A percentile compares a stretch with the other conserved stretches of the same genome.
Evolutionary conservation across 2,797 vertebrate genomes (phyloP).

Genomic region (Bovichtus diacanthus): DNA sequence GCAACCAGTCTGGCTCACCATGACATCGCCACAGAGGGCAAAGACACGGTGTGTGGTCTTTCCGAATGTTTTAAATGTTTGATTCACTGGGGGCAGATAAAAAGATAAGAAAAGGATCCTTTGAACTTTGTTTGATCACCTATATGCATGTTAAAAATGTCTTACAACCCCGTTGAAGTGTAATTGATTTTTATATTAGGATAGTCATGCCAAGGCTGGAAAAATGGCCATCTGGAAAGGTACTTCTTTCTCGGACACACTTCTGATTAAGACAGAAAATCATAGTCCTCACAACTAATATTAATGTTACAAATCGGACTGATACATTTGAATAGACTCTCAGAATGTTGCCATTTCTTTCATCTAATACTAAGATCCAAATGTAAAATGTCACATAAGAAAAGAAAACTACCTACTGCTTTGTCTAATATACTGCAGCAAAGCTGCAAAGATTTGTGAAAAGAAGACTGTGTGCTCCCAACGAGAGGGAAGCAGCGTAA

Average conservation of each 20-base stretch:
- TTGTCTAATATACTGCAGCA: background rate
- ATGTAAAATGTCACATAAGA: too few relatives aligned
- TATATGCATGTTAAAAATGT: background rate
- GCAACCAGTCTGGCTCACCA: conserved; percentile 56
- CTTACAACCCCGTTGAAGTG: background rate
- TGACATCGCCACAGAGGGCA: conserved; percentile 48
- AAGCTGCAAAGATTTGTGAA: background rate
- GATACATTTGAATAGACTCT: background rate
- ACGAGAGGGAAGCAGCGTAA: background rate
- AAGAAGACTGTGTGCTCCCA: background rate
- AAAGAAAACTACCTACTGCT: too few relatives aligned
- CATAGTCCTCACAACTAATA: background rate
- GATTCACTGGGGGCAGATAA: conserved; percentile 10
- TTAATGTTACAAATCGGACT: background rate
- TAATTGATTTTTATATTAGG: background rate
- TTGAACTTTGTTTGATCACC: conserved; percentile 17
- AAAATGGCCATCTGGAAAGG: background rate
- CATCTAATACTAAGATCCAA: background rate
- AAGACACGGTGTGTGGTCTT: conserved; percentile 39
- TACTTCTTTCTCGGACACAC: background rate
- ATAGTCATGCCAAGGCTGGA: background rate
- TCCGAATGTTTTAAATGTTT: conserved; percentile 28
- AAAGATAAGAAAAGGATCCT: conserved; percentile 1
- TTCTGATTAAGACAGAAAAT: background rate
- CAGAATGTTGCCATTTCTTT: background rate